Evolutionary conservation across 2,113 vertebrate genomes (phyloP).

Genomic region (Smithornis capensis): DNA sequence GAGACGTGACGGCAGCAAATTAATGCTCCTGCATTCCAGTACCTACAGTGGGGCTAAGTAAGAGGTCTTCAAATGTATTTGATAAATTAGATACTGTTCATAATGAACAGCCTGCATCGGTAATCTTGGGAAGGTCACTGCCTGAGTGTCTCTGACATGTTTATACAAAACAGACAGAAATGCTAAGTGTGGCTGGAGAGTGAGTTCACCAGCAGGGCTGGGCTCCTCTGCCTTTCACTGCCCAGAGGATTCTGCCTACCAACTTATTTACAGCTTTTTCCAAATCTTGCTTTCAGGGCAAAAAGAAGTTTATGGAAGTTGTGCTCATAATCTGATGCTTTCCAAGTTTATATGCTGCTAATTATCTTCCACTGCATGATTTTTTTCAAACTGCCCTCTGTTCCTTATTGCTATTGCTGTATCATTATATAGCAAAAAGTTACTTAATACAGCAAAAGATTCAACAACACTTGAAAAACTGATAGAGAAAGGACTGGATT

Average conservation of each 20-base stretch:
- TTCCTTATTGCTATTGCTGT: slow-evolving; percentile 22
- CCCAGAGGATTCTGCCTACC: background rate
- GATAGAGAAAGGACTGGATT: slow-evolving; percentile 61
- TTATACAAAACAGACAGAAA: background rate
- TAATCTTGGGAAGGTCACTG: background rate
- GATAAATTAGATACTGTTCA: background rate
- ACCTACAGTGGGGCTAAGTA: background rate
- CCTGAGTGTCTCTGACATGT: background rate
- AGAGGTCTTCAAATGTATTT: background rate
- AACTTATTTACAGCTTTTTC: background rate
- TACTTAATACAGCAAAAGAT: slow-evolving; percentile 27
- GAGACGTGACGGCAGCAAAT: background rate
- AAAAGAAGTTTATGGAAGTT: background rate
- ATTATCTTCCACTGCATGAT: background rate
- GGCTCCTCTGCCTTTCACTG: background rate
- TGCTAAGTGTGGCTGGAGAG: background rate
- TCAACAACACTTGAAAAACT: slow-evolving; percentile 30
- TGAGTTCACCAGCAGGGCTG: rapidly evolving
- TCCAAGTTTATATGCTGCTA: background rate
- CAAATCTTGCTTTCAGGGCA: background rate
- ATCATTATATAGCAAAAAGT: slow-evolving; percentile 29
- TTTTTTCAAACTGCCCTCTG: background rate
- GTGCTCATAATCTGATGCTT: background rate
- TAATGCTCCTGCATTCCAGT: background rate
- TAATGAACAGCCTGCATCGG: background rate